Conservation (phyloP, 2,797 vertebrate species). For the Tamandua tetradactyla region DNA sequence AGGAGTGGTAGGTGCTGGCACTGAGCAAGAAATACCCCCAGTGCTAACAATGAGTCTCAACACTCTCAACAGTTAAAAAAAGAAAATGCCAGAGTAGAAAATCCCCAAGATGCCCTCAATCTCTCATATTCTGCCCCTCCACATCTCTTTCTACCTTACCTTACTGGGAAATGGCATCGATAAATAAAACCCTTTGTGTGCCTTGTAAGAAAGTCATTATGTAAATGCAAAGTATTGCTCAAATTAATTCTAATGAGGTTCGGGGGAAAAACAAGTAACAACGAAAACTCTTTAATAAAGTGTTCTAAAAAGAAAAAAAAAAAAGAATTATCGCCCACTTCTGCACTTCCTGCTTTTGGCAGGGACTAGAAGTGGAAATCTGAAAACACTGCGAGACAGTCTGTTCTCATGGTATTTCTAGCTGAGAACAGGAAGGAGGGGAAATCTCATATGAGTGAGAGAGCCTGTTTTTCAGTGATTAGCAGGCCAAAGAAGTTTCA, state of each 20-base stretch:
- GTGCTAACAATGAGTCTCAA: background rate
- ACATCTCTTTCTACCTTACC: background rate
- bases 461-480: conserved; percentile 79
- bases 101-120: background rate
- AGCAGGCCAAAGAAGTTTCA: conserved; percentile 81
- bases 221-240: conserved; percentile 72
- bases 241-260: conserved; percentile 81
- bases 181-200: conserved; percentile 38
- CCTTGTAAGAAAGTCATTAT: conserved; percentile 67
- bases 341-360: conserved; percentile 84
- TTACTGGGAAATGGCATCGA: conserved; percentile 2
- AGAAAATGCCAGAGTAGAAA: background rate
- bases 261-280: conserved; percentile 72
- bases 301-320: conserved; percentile 81
- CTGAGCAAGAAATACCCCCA: background rate
- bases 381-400: conserved; percentile 83
- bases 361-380: conserved; percentile 81
- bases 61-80: background rate
- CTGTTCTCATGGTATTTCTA: conserved; percentile 84
- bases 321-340: conserved; percentile 83
- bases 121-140: background rate
- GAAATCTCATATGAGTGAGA: conserved; percentile 79
- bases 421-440: conserved; percentile 83
- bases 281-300: conserved; percentile 82
- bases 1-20: background rate